These are phyloP conservation scores for Aphelenchoides fujianensis DNA, from an alignment of 1,140 invertebrate species.

Conservation along the genomic window DNA sequence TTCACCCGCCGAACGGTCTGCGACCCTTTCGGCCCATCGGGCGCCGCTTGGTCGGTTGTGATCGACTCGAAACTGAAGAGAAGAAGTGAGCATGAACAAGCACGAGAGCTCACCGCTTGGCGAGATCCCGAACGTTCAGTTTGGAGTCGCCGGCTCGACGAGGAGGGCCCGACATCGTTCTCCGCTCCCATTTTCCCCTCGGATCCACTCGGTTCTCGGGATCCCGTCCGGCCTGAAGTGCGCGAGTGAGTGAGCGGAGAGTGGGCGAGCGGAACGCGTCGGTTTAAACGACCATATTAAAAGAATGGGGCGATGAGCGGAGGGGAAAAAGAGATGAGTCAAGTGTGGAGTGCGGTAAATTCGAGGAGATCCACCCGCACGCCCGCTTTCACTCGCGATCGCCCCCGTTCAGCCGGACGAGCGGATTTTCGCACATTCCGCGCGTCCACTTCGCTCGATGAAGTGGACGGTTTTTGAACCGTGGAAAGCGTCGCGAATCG, in stretches of 20 bases:
- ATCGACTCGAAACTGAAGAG: conserved; percentile 10
- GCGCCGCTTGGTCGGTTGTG: neutral
- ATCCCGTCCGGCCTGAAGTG: neutral
- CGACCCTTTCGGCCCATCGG: neutral
- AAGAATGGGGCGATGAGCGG: no score
- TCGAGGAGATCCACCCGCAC: neutral
- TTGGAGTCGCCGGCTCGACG: neutral
- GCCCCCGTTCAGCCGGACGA: no score
- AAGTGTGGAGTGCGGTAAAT: neutral
- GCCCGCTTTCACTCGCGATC: no score
- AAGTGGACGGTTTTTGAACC: neutral
- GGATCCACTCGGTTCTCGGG: neutral
- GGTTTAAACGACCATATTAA: conserved; percentile 1
- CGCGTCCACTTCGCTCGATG: no score
- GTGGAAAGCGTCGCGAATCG: neutral
- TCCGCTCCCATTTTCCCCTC: neutral
- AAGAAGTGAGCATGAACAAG: no score
- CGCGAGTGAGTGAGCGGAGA: neutral
- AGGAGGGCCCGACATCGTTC: neutral
- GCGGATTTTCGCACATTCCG: no score
- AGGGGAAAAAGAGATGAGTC: neutral
- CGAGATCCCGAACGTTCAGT: conserved; percentile 4
- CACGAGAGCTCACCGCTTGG: neutral
- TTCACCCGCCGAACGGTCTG: neutral
- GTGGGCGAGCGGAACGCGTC: no score